phyloP scores from a whole-genome alignment of 2,113 vertebrate species.

The Notarius quadriscutis region DNA sequence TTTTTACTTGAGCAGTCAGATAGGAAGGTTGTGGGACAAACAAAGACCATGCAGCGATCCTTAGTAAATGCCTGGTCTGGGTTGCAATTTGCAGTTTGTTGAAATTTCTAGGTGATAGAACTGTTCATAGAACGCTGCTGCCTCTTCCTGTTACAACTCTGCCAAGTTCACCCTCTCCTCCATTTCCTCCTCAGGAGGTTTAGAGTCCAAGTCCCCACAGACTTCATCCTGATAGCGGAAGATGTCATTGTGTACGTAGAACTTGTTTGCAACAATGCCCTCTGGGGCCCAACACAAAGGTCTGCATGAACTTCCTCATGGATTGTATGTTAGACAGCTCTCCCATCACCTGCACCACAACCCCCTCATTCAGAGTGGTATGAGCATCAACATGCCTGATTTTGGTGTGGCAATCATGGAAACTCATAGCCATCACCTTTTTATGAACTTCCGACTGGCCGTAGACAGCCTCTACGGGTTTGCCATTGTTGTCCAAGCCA shows the following conservation, averaged over 20 bases:
- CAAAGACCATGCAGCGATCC: too few relatives aligned
- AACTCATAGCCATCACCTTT: constrained; percentile 94
- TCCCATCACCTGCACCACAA: constrained; percentile 98
- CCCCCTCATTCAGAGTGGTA: constrained; percentile 92
- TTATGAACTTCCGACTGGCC: constrained; percentile 95
- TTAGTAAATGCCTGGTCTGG: too few relatives aligned
- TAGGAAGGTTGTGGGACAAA: too few relatives aligned
- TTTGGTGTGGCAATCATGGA: constrained; percentile 97
- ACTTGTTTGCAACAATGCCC: constrained; percentile 97
- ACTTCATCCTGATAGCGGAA: constrained; percentile 98
- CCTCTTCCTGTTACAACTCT: constrained; percentile 83
- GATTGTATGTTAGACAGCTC: constrained; percentile 97
- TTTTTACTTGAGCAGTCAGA: too few relatives aligned
- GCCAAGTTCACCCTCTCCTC: constrained; percentile 91
- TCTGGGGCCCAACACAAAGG: constrained; percentile 92
- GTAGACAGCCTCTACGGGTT: constrained; percentile 91
- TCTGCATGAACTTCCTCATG: constrained; percentile 97
- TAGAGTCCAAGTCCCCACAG: constrained; percentile 93
- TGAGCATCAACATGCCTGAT: constrained; percentile 96
- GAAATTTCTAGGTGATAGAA: too few relatives aligned
- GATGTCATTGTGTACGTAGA: constrained; percentile 98
- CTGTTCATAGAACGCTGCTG: constrained; percentile 85
- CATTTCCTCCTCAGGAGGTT: constrained; percentile 92
- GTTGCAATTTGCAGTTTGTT: too few relatives aligned
- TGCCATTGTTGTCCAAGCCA: constrained; percentile 90